A percentile compares a stretch with the other conserved stretches of the same genome.
These are phyloP conservation scores for Bactericera cockerelli DNA, from an alignment of 1,140 invertebrate species.

Conservation along the genomic window DNA sequence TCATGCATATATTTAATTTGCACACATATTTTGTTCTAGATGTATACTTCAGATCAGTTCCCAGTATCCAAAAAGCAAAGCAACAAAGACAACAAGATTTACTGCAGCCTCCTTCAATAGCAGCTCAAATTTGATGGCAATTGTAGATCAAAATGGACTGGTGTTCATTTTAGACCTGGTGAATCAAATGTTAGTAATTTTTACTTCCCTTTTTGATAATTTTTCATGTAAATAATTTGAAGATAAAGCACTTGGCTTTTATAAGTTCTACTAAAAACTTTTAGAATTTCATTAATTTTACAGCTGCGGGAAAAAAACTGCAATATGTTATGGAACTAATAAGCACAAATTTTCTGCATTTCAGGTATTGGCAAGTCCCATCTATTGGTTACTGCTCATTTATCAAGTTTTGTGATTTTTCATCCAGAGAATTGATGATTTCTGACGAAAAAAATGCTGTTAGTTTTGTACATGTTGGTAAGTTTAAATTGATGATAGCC, in stretches of 20 bases:
- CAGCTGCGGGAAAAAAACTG: too few species aligned
- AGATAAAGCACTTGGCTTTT: too few species aligned
- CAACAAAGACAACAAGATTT: not conserved
- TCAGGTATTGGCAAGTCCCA: not conserved
- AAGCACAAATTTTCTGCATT: too few species aligned
- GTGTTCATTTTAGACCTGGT: conserved; percentile 17
- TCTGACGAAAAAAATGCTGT: not conserved
- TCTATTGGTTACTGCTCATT: not conserved
- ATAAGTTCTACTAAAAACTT: too few species aligned
- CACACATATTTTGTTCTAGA: not conserved
- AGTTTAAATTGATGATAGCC: not conserved
- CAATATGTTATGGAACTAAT: too few species aligned
- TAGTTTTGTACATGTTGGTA: not conserved
- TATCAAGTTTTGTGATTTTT: not conserved
- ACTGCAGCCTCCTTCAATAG: conserved; percentile 10
- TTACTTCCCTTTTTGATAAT: too few species aligned
- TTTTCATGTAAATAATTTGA: too few species aligned
- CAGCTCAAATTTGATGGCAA: conserved; percentile 11
- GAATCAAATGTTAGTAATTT: conserved; percentile 11
- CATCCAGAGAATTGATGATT: not conserved
- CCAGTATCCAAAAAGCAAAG: not conserved
- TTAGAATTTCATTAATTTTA: too few species aligned
- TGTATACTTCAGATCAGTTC: conserved; percentile 1
- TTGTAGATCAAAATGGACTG: conserved; percentile 15
- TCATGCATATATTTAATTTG: too few species aligned